Conservation (phyloP, 2,113 vertebrate genomes). For the Ammospiza caudacuta region DNA sequence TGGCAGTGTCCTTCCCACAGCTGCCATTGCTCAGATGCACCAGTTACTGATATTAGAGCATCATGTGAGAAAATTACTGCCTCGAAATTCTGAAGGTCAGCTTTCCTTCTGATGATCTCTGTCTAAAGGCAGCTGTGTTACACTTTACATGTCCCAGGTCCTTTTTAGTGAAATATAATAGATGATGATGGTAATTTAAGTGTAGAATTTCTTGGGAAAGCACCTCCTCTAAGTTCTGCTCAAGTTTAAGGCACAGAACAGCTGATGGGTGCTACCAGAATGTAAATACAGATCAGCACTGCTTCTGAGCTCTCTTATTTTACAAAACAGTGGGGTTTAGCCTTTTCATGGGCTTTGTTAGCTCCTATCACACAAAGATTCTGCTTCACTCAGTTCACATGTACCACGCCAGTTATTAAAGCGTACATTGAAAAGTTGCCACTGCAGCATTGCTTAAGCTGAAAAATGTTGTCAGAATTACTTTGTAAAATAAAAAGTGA, state of each 20-base stretch:
- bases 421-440: background rate
- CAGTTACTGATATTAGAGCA: background rate
- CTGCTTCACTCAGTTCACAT: background rate
- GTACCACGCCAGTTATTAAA: background rate
- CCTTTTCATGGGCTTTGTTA: background rate
- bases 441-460: background rate
- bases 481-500: background rate
- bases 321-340: background rate
- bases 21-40: background rate
- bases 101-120: background rate
- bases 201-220: background rate
- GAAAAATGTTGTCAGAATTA: constrained; percentile 1
- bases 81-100: background rate
- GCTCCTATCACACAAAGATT: background rate
- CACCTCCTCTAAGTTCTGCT: background rate
- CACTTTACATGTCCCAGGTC: background rate
- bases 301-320: background rate
- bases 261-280: background rate
- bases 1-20: background rate
- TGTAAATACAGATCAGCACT: background rate
- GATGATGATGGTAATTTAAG: background rate
- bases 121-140: background rate
- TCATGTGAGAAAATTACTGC: background rate
- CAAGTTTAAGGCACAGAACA: background rate
- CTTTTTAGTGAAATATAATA: background rate